Evolutionary conservation across 1,140 invertebrate genomes (phyloP).

Genomic region (Euglossa dilemma): DNA sequence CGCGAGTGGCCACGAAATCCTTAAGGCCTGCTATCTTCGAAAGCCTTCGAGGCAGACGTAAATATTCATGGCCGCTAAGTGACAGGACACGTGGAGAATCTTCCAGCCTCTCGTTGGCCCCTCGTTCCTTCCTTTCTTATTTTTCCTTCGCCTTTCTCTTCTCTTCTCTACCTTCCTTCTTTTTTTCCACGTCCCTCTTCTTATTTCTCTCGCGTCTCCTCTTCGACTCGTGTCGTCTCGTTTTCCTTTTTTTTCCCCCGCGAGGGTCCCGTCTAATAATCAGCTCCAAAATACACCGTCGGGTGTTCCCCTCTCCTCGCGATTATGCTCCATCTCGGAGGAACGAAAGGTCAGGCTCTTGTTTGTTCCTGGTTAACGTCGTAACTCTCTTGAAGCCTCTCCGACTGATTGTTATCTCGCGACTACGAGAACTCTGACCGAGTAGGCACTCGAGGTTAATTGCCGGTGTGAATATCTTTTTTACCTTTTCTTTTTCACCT

Average conservation of each 20-base stretch:
- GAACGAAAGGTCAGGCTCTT: slow-evolving; percentile 8
- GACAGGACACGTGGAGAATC: slow-evolving; percentile 47
- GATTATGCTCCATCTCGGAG: background rate
- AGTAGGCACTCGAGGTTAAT: background rate
- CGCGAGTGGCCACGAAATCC: slow-evolving; percentile 27
- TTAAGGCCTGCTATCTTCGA: slow-evolving; percentile 24
- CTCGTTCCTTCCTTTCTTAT: background rate
- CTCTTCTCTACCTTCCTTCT: background rate
- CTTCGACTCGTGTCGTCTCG: background rate
- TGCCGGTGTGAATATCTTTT: background rate
- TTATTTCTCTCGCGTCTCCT: background rate
- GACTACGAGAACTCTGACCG: background rate
- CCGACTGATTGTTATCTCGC: slow-evolving; percentile 4
- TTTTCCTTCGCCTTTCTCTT: background rate
- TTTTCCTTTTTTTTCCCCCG: background rate
- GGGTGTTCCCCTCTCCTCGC: background rate
- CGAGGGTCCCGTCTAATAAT: background rate
- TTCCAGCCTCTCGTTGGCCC: background rate
- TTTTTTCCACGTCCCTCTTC: background rate
- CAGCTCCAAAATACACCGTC: background rate
- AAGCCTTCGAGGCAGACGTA: slow-evolving; percentile 42
- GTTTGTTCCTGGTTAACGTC: slow-evolving; percentile 22
- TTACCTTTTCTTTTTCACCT: background rate
- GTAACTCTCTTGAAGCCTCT: background rate
- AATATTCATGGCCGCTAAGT: slow-evolving; percentile 67